Evolutionary conservation across 2,797 vertebrate genomes (phyloP), one percentile per base, ranked within the genome.

Genomic region (Chaenodraco wilsoni): DNA sequence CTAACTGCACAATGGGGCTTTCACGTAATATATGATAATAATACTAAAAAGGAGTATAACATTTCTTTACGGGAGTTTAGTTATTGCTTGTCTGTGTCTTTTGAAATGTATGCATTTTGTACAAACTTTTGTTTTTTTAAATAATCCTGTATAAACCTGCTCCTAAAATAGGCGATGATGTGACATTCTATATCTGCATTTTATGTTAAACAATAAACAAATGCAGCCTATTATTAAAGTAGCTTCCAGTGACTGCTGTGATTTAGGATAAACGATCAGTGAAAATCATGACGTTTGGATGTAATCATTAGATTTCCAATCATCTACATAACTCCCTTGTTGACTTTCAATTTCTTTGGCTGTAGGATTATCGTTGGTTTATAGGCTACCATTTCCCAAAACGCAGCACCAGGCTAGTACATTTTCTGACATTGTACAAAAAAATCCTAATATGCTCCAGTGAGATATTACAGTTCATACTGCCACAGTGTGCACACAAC

Each of bases 251-350:
- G 27, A n/a, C 51, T 71, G 33, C 56, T 80, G 61, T 64, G 58
- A 72, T 65, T 61, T 12, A 27, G 37, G 48, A 65, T 74, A 49
- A 74, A 66, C 31, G 45, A 57, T 73, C 23, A 71, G 21, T 72
- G 59, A 4, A 69, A 74, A 61, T 11, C 73, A 64, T 27, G 66
- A 86, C 45, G 60, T 76, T 80, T 90, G 75, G 58, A 82, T 82
- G 61, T 84, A 79, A 76, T 82, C 68, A 72, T 83, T 81, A 76
- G 56, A 67, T 80, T 86, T 70, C 67, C 82, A 84, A 78, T 87
- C 74, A 83, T 88, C 67, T 79, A 73, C 65, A 83, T 55, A 76
- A 79, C 83, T 80, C 79, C 62, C 78, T 70, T 60, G 64, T 69
- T 85, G 65, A 61, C 82, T 86, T 86, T 88, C 76, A 74, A 79